A percentile compares a stretch with the other conserved stretches of the same genome.
These are phyloP conservation scores for Chrysomela aeneicollis DNA, from an alignment of 2,888 invertebrate species.

Conservation along the genomic window DNA sequence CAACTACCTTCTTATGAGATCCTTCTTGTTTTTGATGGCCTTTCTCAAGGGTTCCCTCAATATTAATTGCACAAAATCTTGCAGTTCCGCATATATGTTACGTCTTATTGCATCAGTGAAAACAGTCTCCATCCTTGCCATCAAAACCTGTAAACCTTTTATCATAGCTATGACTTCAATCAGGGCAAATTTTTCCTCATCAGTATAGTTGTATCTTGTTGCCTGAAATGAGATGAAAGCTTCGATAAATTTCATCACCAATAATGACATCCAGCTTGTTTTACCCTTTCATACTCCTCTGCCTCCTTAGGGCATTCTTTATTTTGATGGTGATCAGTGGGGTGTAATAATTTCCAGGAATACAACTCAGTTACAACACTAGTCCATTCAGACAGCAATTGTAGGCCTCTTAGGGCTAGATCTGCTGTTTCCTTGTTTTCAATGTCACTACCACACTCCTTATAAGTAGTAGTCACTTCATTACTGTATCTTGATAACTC, in stretches of 20 bases:
- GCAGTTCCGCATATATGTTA: constrained; percentile 94
- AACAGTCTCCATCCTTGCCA: constrained; percentile 98
- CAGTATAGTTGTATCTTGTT: constrained; percentile 85
- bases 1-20: constrained; percentile 80
- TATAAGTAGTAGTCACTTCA: constrained; percentile 90
- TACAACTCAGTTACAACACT: constrained; percentile 95
- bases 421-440: constrained; percentile 93
- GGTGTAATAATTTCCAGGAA: constrained; percentile 98
- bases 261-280: background rate
- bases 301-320: constrained; percentile 94
- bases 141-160: constrained; percentile 94
- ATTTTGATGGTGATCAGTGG: constrained; percentile 96
- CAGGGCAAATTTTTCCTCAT: constrained; percentile 96
- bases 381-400: constrained; percentile 95
- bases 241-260: background rate
- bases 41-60: constrained; percentile 93
- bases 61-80: constrained; percentile 92
- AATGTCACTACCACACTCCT: constrained; percentile 88
- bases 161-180: constrained; percentile 99
- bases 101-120: constrained; percentile 89
- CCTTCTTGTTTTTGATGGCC: constrained; percentile 97
- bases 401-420: constrained; percentile 89
- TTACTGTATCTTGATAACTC: constrained; percentile 92
- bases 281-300: constrained; percentile 95
- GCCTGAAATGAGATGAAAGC: constrained; percentile 66